A percentile compares a stretch with the other conserved stretches of the same genome.
Evolutionary conservation across 2,113 vertebrate genomes (phyloP).

Genomic region (Heteronetta atricapilla): DNA sequence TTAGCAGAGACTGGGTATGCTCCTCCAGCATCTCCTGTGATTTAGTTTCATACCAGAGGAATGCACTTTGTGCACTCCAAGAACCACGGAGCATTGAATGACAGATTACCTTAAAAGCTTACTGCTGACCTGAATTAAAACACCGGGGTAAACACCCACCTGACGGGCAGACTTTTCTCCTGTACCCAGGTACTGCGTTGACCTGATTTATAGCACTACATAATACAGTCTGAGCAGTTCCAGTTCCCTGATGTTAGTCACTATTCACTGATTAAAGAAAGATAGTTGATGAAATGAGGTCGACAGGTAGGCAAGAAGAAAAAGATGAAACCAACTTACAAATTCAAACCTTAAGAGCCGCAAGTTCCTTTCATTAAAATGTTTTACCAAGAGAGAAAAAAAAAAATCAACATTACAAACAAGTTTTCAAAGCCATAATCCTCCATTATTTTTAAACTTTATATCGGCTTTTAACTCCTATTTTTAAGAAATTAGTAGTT

Average conservation of each 20-base stretch:
- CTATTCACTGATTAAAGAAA: constrained; percentile 39
- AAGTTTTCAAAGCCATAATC: not conserved
- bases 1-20: constrained; percentile 14
- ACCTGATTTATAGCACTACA: constrained; percentile 27
- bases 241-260: not conserved
- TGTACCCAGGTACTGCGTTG: not conserved
- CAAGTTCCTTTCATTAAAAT: not conserved
- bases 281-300: constrained; percentile 24
- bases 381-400: not conserved
- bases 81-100: not conserved
- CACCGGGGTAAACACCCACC: constrained; percentile 32
- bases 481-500: constrained; percentile 25
- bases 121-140: constrained; percentile 48
- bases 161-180: constrained; percentile 29
- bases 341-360: not conserved
- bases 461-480: not conserved
- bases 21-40: not conserved
- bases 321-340: not conserved
- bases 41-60: not conserved
- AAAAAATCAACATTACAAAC: not conserved
- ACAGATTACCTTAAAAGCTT: constrained; percentile 55
- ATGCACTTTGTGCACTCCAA: constrained; percentile 37
- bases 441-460: not conserved
- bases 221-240: not conserved
- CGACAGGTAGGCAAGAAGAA: constrained; percentile 27